Conservation (phyloP, 2,113 vertebrate species). For the Hypanus sabinus region DNA sequence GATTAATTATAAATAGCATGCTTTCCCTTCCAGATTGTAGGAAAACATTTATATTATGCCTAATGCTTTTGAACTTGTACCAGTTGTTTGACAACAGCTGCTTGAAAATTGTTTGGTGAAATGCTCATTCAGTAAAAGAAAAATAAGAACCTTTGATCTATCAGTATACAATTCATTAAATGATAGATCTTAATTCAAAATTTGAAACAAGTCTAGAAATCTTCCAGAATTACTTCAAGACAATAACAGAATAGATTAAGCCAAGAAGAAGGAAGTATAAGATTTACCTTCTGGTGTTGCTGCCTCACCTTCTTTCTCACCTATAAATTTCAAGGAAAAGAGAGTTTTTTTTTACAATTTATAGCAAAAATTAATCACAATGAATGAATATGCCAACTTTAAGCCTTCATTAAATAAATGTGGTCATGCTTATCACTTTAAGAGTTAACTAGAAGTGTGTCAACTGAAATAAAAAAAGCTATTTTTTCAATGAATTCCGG, state of each 20-base stretch:
- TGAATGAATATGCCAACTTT: background rate
- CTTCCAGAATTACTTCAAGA: background rate
- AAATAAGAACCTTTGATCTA: background rate
- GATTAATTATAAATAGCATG: background rate
- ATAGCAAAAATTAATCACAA: background rate
- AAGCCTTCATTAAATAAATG: background rate
- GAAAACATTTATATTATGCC: no score
- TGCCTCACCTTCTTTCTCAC: background rate
- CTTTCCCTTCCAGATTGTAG: background rate
- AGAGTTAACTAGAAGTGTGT: background rate
- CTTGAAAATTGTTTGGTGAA: background rate
- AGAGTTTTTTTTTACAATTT: background rate
- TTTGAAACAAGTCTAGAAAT: background rate
- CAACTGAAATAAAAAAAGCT: background rate
- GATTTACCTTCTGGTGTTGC: background rate
- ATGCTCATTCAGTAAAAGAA: background rate
- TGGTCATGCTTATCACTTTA: background rate
- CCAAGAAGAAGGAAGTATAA: background rate
- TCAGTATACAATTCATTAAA: background rate
- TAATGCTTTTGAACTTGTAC: background rate
- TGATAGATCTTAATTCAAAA: background rate
- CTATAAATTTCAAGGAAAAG: conserved; percentile 9
- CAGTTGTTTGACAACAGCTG: background rate
- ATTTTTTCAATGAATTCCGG: no score
- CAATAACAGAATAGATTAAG: background rate